A percentile compares a stretch with the other conserved stretches of the same genome.
These are phyloP conservation scores for Trinorchestia longiramus DNA, from an alignment of 1,140 invertebrate species.

Conservation along the genomic window DNA sequence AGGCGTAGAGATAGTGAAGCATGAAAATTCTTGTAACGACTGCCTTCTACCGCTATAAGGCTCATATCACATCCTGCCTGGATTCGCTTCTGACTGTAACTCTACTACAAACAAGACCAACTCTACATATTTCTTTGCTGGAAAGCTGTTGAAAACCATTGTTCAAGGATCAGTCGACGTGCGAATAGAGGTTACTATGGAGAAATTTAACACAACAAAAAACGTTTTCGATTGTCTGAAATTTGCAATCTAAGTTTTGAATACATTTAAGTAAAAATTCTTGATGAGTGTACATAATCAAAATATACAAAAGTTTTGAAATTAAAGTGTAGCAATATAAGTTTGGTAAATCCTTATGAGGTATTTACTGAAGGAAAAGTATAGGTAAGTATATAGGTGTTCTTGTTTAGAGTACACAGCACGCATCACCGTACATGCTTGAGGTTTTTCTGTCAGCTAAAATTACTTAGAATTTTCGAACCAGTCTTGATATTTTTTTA, in stretches of 20 bases:
- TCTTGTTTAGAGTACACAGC: too few species aligned
- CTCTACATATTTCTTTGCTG: neutral
- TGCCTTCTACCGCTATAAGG: too few species aligned
- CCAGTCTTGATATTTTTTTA: too few species aligned
- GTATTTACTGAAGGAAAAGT: neutral
- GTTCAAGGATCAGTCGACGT: neutral
- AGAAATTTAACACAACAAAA: neutral
- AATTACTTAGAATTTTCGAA: too few species aligned
- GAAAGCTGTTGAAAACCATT: neutral
- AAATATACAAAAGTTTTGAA: neutral
- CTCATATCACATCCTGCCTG: neutral
- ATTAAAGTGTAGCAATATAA: neutral
- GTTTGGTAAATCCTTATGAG: neutral
- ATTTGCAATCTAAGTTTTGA: too few species aligned
- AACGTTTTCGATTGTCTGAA: neutral
- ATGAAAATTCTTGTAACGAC: too few species aligned
- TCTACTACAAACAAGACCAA: neutral
- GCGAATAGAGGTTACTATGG: neutral
- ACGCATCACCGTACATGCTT: too few species aligned
- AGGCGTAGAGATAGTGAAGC: neutral
- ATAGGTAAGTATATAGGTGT: too few species aligned
- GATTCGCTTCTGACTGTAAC: neutral
- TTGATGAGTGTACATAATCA: neutral
- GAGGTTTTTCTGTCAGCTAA: too few species aligned
- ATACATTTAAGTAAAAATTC: neutral